phyloP scores from a whole-genome alignment of 1,140 invertebrate species.

The Nephotettix cincticeps region DNA sequence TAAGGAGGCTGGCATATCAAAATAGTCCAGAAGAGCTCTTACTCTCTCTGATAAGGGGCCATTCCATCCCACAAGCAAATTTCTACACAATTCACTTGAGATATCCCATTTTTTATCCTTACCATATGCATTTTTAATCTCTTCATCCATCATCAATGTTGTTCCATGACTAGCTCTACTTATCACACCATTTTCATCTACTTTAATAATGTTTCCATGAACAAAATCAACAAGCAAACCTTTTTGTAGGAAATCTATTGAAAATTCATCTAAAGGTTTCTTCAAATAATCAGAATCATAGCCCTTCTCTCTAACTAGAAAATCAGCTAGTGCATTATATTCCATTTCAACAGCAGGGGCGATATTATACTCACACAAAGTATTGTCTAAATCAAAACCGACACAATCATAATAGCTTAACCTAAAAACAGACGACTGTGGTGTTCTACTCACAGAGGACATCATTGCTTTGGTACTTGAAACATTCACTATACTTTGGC shows the following conservation, averaged over 20 bases:
- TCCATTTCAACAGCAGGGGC: slow-evolving; percentile 60
- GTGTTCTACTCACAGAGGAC: not conserved
- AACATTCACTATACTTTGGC: no score
- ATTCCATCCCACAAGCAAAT: slow-evolving; percentile 62
- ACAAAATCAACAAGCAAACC: slow-evolving; percentile 72
- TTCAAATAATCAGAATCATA: slow-evolving; percentile 57
- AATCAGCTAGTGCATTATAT: slow-evolving; percentile 62
- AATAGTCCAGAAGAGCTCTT: slow-evolving; percentile 71
- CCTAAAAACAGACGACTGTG: slow-evolving; percentile 44
- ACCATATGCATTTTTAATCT: slow-evolving; percentile 65
- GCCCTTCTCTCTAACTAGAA: slow-evolving; percentile 60
- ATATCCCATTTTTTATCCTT: slow-evolving; percentile 58
- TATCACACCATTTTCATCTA: slow-evolving; percentile 61
- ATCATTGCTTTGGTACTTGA: not conserved
- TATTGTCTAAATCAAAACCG: slow-evolving; percentile 81
- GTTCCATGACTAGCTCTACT: slow-evolving; percentile 70
- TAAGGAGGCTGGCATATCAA: slow-evolving; percentile 68
- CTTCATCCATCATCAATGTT: slow-evolving; percentile 52
- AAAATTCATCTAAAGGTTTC: slow-evolving; percentile 52
- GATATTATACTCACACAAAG: slow-evolving; percentile 67
- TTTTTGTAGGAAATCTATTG: slow-evolving; percentile 68
- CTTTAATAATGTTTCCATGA: slow-evolving; percentile 70
- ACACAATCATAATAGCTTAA: slow-evolving; percentile 68
- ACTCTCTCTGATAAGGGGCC: slow-evolving; percentile 59
- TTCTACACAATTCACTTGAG: slow-evolving; percentile 53